Base-by-base conservation (phyloP, 1,140 invertebrate species). In the Rhopalosiphum maidis region DNA sequence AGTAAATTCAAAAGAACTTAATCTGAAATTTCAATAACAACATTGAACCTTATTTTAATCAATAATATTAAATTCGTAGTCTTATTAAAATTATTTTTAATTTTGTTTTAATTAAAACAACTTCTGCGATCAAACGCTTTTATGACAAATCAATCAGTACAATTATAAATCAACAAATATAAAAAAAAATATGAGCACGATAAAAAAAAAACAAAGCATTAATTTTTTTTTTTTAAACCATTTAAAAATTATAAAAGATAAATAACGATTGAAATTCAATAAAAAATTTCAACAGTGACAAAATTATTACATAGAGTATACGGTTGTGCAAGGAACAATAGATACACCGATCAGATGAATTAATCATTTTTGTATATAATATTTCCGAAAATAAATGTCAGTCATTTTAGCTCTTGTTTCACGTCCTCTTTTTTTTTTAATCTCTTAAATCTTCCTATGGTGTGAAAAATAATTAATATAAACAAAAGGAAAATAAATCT, bases 281-380 rank as follows among this genome's bases (percentile, higher is more conserved):
- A 37, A 37, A 82, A 35, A 82, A 77, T n/a, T 18, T n/a, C 77
- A 68, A 68, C 30, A n/a, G 9, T 30, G 60, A 6, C n/a, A 82
- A 43, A 41, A 85, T 25, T 43, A 85, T 85, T 43, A 85, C 22
- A 85, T 41, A 43, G 2, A 41, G 22, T 43, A 11, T 15, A 85
- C 23, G 41, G 23, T 25, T 43, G 37, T 37, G 35, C 37, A 15
- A 43, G 23, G 23, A 41, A 85, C 37, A 85, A 85, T 25, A 85
- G 37, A 25, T 85, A 37, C 3, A 87, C n/a, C 86, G 87, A 89
- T 54, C 46, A 9, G 0, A 37, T 22, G n/a, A 89, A 89, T 89
- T 35, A 89, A 89, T 51, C 18, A 51, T 21, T 89, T 88, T 89
- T 89, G n/a, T 89, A 54, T 9, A 89, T 54, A 89, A 89, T 54